Conservation (phyloP, 2,797 vertebrate genomes). For the Tragopan temminckii region DNA sequence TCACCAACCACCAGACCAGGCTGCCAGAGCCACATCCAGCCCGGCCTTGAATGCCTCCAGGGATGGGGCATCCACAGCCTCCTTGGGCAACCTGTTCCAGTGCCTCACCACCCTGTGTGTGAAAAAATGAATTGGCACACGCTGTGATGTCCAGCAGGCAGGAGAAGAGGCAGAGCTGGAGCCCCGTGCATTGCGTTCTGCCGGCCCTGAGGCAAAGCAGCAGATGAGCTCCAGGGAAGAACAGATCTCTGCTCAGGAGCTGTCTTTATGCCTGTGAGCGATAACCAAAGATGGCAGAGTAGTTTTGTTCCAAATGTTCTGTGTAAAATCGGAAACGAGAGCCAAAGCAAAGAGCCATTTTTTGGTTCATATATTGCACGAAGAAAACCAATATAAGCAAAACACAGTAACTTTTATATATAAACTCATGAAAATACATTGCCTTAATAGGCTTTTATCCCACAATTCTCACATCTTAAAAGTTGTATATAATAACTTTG, state of each 20-base stretch:
- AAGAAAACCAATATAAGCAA: conserved; percentile 49
- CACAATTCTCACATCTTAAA: conserved; percentile 29
- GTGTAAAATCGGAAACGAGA: conserved; percentile 44
- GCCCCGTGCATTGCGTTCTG: not conserved
- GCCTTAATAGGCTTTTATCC: conserved; percentile 28
- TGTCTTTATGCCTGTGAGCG: not conserved
- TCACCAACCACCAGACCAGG: too few species aligned
- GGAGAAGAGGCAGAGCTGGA: not conserved
- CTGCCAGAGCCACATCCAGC: too few species aligned
- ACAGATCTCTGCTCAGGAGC: not conserved
- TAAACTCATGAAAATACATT: conserved; percentile 54
- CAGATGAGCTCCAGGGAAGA: not conserved
- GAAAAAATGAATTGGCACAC: not conserved
- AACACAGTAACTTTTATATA: conserved; percentile 51
- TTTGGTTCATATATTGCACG: conserved; percentile 15
- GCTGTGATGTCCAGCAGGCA: accelerated
- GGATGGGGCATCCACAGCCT: too few species aligned
- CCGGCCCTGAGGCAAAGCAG: not conserved
- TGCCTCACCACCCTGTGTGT: too few species aligned
- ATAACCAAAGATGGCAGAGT: not conserved
- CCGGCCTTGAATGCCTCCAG: too few species aligned
- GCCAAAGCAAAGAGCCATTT: conserved; percentile 36
- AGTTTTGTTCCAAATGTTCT: conserved; percentile 49
- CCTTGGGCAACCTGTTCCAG: too few species aligned
- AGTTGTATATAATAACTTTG: not conserved